Evolutionary conservation across 2,888 invertebrate genomes (phyloP), one percentile per base, ranked within the genome.

Genomic region (Sussaba pulchella): DNA sequence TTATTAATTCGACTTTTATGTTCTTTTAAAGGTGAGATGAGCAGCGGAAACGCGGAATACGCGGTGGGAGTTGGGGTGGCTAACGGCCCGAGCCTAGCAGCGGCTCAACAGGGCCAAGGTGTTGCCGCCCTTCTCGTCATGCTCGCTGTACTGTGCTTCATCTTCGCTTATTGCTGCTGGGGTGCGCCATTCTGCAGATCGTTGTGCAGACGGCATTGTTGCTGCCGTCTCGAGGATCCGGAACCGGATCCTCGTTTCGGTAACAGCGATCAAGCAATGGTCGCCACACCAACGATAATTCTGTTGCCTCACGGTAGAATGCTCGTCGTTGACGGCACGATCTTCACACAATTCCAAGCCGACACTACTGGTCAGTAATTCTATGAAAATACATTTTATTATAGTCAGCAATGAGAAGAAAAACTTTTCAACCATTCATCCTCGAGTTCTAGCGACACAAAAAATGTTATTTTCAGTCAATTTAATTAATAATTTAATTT

Each of bases 101-200:
- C 89, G 47, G 89, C 89, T 63, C 92, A 90, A 81, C 91, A 90
- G 63, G 90, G 92, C 79, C 94, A 94, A 86, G 94, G 94, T 8
- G 90, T 93, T 19, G 93, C 93, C 10, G 93, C 93, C 36, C 91
- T 94, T 10, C 89, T 94, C 73, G 94, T 94, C 39, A 94, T 94
- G 94, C 92, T 94, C 50, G 93, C 93, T 3, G 94, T 94, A 26
- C 90, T 94, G 72, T 92, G 93, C 79, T 94, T 94, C 86, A 94
- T 94, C 81, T 91, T 94, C 72, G 91, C 94, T 63, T 94, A 94
- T 85, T 94, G 94, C 87, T 94, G 94, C 86, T 94, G 94, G 92
- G 94, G 94, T 0, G 94, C 94, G 0, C 94, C 94, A 3, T 94
- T 94, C 83, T 93, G 94, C 67, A 89, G 94, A 69, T 92, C 93